Evolutionary conservation across 2,888 invertebrate genomes (phyloP).

Genomic region (Troides oblongomaculatus): DNA sequence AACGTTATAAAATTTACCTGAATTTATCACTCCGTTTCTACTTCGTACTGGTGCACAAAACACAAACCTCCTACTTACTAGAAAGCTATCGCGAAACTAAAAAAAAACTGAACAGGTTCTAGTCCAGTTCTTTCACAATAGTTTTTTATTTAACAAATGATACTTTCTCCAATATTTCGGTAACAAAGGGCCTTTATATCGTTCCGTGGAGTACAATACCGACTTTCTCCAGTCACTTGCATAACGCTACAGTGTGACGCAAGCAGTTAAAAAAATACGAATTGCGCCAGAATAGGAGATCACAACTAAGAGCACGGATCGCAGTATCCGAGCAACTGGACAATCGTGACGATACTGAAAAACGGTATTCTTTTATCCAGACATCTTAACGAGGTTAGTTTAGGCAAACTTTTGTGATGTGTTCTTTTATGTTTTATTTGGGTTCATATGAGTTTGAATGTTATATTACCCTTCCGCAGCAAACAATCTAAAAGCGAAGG

Average conservation of each 20-base stretch:
- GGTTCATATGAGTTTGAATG: slow-evolving; percentile 71
- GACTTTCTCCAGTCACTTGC: slow-evolving; percentile 66
- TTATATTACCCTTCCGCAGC: slow-evolving; percentile 63
- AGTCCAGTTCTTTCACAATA: slow-evolving; percentile 57
- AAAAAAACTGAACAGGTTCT: slow-evolving; percentile 65
- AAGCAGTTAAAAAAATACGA: slow-evolving; percentile 39
- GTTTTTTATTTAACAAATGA: slow-evolving; percentile 60
- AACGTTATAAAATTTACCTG: slow-evolving; percentile 25
- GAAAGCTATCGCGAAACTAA: slow-evolving; percentile 63
- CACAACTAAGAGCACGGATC: slow-evolving; percentile 51
- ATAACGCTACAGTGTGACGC: slow-evolving; percentile 43
- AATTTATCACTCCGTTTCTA: neutral
- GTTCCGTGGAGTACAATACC: slow-evolving; percentile 49
- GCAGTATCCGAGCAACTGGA: slow-evolving; percentile 75
- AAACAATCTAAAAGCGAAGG: slow-evolving; percentile 51
- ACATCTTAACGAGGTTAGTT: slow-evolving; percentile 80
- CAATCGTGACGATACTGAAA: slow-evolving; percentile 78
- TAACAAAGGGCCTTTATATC: slow-evolving; percentile 60
- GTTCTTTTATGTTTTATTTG: slow-evolving; percentile 71
- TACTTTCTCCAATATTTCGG: slow-evolving; percentile 70
- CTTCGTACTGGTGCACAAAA: slow-evolving; percentile 37
- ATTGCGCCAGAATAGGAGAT: slow-evolving; percentile 49
- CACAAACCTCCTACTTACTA: slow-evolving; percentile 60
- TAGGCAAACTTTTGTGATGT: slow-evolving; percentile 79
- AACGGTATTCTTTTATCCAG: slow-evolving; percentile 78